Conservation (phyloP, 1,140 invertebrate species). For the Apis dorsata region DNA sequence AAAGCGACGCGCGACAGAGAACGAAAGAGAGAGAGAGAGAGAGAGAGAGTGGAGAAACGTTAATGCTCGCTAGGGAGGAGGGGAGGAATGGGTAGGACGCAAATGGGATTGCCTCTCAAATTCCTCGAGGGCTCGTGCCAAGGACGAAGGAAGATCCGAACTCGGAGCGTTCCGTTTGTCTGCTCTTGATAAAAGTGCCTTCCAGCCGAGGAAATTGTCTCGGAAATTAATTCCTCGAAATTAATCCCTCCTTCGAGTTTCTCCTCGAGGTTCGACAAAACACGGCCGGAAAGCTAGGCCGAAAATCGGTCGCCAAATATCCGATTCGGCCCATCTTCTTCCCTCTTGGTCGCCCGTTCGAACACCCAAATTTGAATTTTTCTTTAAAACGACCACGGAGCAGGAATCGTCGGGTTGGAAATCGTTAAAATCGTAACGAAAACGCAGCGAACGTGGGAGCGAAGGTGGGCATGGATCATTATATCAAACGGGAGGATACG, state of each 20-base stretch:
- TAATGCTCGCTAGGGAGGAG: not conserved
- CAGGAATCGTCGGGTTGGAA: no score
- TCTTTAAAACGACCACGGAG: no score
- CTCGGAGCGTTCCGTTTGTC: slow-evolving; percentile 53
- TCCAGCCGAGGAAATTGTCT: slow-evolving; percentile 31
- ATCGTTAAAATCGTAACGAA: no score
- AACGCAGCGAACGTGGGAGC: not conserved
- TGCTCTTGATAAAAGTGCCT: slow-evolving; percentile 31
- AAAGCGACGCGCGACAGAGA: not conserved
- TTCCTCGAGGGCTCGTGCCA: slow-evolving; percentile 65
- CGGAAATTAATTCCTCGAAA: slow-evolving; percentile 42
- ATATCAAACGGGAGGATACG: slow-evolving; percentile 12
- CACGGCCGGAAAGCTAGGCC: not conserved
- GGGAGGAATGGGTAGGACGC: slow-evolving; percentile 47
- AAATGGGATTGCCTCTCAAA: slow-evolving; percentile 73
- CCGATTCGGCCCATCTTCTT: no score
- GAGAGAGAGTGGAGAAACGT: slow-evolving; percentile 31
- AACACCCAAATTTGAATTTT: no score
- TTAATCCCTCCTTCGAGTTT: slow-evolving; percentile 36
- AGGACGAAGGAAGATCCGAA: slow-evolving; percentile 57
- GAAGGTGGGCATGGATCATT: slow-evolving; percentile 32
- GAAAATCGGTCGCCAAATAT: not conserved
- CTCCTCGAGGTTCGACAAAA: not conserved
- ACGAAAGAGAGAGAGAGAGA: no score
- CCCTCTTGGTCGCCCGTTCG: no score